phyloP scores from a whole-genome alignment of 2,113 vertebrate species.

The Colaptes auratus region DNA sequence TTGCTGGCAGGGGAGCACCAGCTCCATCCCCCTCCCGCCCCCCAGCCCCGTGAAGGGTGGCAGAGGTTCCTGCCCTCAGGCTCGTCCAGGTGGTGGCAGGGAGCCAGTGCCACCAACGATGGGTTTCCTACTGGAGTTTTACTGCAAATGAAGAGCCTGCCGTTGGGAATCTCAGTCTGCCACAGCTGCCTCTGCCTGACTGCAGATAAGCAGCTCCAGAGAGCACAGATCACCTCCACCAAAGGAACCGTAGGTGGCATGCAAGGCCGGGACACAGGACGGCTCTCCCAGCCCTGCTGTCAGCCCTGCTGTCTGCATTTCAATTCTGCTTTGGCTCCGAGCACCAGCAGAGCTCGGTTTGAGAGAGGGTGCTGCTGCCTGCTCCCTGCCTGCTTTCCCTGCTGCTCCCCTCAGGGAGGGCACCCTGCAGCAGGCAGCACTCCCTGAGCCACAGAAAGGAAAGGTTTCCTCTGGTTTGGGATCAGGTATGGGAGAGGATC shows the following conservation, averaged over 20 bases:
- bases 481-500: too few relatives aligned
- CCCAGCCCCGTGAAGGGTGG: not conserved
- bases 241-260: slow-evolving; percentile 7
- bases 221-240: not conserved
- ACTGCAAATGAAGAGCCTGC: not conserved
- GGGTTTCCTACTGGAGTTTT: not conserved
- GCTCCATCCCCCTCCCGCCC: too few relatives aligned
- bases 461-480: too few relatives aligned
- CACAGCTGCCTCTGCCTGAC: not conserved
- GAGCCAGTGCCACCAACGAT: not conserved
- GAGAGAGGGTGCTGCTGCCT: not conserved
- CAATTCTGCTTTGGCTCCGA: not conserved
- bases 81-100: not conserved
- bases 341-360: not conserved
- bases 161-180: not conserved
- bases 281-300: not conserved
- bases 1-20: not conserved
- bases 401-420: not conserved
- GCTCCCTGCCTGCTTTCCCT: not conserved
- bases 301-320: not conserved
- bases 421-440: not conserved
- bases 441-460: not conserved
- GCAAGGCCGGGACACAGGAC: not conserved
- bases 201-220: not conserved
- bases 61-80: not conserved